Conservation (phyloP, 2,797 vertebrate species). For the Acomys russatus region DNA sequence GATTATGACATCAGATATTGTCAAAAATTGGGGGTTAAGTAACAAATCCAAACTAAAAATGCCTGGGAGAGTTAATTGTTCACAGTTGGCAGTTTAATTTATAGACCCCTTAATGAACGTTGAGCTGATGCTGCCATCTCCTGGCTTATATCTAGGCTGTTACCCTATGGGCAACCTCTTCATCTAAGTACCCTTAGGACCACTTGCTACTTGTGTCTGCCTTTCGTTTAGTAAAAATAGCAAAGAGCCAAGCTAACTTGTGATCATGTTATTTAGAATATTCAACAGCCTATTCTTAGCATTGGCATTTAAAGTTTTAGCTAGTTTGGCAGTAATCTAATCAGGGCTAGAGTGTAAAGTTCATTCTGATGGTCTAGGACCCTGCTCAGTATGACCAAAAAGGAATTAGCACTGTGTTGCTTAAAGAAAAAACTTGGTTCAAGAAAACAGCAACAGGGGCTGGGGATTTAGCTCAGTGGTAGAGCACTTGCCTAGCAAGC, state of each 20-base stretch:
- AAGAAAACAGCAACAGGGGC: constrained; percentile 19
- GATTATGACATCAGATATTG: constrained; percentile 52
- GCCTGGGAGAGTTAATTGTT: background rate
- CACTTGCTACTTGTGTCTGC: constrained; percentile 64
- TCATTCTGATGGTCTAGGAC: constrained; percentile 68
- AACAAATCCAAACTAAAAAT: constrained; percentile 55
- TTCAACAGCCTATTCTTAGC: constrained; percentile 82
- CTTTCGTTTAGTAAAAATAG: constrained; percentile 83
- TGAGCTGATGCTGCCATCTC: constrained; percentile 64
- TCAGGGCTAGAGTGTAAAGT: constrained; percentile 49
- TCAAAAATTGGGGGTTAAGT: constrained; percentile 51
- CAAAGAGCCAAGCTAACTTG: constrained; percentile 77
- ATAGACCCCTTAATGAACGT: background rate
- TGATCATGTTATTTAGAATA: constrained; percentile 81
- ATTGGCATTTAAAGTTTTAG: constrained; percentile 81
- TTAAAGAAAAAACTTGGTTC: constrained; percentile 44
- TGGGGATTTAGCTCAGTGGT: too few species aligned
- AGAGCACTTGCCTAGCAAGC: too few species aligned
- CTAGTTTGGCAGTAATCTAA: constrained; percentile 83
- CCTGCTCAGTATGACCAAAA: constrained; percentile 51
- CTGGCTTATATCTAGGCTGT: constrained; percentile 63
- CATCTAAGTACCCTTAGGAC: constrained; percentile 26
- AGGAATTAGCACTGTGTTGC: constrained; percentile 13
- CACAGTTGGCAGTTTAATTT: constrained; percentile 42
- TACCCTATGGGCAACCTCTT: constrained; percentile 42